Evolutionary conservation across 2,888 invertebrate species (phyloP).

Genomic region (Diploptera punctata): DNA sequence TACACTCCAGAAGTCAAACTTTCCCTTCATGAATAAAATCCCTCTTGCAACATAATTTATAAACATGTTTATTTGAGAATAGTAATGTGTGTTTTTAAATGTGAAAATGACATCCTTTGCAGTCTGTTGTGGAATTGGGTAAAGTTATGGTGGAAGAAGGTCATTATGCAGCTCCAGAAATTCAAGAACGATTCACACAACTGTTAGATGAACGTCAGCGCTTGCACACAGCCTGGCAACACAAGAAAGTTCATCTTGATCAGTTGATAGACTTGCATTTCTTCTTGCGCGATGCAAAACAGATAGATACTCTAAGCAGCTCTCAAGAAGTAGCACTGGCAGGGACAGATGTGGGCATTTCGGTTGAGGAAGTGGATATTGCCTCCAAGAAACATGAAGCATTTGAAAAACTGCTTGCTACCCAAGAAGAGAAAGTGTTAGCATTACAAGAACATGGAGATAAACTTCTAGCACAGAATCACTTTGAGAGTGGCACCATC

Average conservation of each 20-base stretch:
- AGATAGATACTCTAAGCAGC: constrained; percentile 86
- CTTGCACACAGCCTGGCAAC: constrained; percentile 85
- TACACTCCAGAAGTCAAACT: no score
- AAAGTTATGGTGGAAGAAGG: constrained; percentile 83
- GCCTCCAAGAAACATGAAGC: constrained; percentile 93
- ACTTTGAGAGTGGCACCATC: constrained; percentile 87
- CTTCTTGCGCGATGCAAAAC: constrained; percentile 93
- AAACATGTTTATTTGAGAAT: no score
- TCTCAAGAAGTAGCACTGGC: constrained; percentile 64
- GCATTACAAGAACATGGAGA: constrained; percentile 83
- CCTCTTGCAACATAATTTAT: no score
- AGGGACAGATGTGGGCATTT: constrained; percentile 50
- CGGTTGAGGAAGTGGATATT: constrained; percentile 83
- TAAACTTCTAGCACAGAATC: constrained; percentile 86
- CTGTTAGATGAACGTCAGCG: constrained; percentile 80
- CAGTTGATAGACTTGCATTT: constrained; percentile 93
- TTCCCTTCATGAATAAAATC: no score
- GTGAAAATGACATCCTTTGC: no score
- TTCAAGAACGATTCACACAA: constrained; percentile 78
- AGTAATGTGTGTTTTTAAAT: no score
- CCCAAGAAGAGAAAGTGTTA: constrained; percentile 87
- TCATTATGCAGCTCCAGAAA: constrained; percentile 82
- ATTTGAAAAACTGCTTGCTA: constrained; percentile 88
- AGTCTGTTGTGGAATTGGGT: constrained; percentile 75
- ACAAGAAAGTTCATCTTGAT: constrained; percentile 86